Evolutionary conservation across 2,113 vertebrate genomes (phyloP), one percentile per base, ranked within the genome.

Genomic region (Elephas maximus): DNA sequence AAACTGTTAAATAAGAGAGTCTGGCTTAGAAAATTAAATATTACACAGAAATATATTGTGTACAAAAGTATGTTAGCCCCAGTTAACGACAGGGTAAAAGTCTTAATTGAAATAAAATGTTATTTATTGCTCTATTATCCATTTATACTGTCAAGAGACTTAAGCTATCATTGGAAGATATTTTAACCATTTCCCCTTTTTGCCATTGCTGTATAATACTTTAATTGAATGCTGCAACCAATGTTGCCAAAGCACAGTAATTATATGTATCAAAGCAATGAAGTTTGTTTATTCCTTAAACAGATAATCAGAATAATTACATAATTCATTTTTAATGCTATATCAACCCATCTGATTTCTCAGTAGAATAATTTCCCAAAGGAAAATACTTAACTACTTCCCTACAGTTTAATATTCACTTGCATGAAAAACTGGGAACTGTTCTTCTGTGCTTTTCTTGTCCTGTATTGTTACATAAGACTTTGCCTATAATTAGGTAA

Each of bases 261-360:
- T 97, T 88, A 77, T 18, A 6, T 62, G 71, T 2, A 30, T 87
- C 4, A 96, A 48, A 93, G 1, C 6, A 6, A 26, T 30, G 23
- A 24, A 44, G 89, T 95, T 96, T 96, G 60, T 65, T 77, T n/a
- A 28, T 0, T 73, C 18, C 6, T 94, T 88, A 90, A 93, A 26
- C 41, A 9, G 41, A 78, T 93, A 96, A 53, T 60, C 37, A 91
- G 83, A 28, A 82, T 94, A 97, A 92, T 86, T 96, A 67, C 10
- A 0, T n/a, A 78, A 30, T 17, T 67, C 23, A 97, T 74, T 80
- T 80, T 95, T 87, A 63, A 71, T 48, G 10, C 74, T 92, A 79
- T 74, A 92, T 97, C 77, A 88, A 77, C 21, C 73, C 0, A 7
- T 84, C 74, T 65, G 0, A 94, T 96, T 97, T 97, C 41, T 51